Percentiles rank a stretch among this genome's conserved stretches.
These are phyloP conservation scores for Clarias magur DNA, from an alignment of 2,113 vertebrate species.

Conservation along the genomic window DNA sequence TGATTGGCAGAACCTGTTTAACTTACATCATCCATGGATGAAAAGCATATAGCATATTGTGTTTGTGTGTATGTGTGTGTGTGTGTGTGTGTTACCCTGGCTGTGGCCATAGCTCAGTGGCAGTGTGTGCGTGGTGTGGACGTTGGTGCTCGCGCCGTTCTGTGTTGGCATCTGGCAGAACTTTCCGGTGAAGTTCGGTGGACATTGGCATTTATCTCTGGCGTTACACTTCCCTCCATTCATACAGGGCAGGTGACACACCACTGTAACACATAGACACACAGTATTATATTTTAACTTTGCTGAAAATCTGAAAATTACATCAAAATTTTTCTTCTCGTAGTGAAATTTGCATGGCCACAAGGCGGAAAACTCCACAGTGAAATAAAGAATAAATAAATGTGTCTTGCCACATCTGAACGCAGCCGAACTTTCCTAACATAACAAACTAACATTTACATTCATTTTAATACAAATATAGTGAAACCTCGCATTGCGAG, in stretches of 20 bases:
- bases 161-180: conserved; percentile 91
- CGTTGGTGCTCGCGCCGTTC: conserved; percentile 73
- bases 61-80: background rate
- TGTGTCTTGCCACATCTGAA: background rate
- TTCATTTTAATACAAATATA: background rate
- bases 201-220: conserved; percentile 95
- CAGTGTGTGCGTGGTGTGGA: conserved; percentile 94
- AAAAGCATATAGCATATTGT: background rate
- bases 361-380: background rate
- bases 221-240: conserved; percentile 94
- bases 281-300: background rate
- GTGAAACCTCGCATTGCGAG: too few species aligned
- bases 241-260: conserved; percentile 96
- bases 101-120: conserved; percentile 89
- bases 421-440: background rate
- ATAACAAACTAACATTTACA: background rate
- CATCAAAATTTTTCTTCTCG: background rate
- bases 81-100: conserved; percentile 77
- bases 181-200: conserved; percentile 93
- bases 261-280: conserved; percentile 74
- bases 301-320: background rate
- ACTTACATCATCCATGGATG: background rate
- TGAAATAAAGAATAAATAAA: background rate
- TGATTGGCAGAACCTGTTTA: background rate
- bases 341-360: background rate